Conservation (phyloP, 1,140 invertebrate species). For the Bombus soroeensis region DNA sequence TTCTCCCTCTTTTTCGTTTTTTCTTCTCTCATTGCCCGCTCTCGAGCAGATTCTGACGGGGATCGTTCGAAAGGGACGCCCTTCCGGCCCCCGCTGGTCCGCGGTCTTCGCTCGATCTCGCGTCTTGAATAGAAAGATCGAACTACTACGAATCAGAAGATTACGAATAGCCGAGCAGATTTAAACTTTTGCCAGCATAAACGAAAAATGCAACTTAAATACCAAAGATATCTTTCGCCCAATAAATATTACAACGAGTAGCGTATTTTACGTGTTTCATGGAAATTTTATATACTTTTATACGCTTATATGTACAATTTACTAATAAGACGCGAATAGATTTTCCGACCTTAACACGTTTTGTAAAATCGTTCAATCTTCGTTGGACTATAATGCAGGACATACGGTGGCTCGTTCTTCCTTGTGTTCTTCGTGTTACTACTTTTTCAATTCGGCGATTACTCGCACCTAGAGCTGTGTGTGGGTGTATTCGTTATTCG, state of each 20-base stretch:
- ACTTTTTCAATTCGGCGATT: no score
- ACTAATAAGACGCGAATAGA: not conserved
- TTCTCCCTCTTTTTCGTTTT: conserved; percentile 14
- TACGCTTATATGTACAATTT: no score
- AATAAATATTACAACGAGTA: not conserved
- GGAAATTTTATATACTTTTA: no score
- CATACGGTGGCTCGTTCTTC: not conserved
- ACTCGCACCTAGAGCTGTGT: not conserved
- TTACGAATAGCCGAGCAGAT: not conserved
- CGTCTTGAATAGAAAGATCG: conserved; percentile 20
- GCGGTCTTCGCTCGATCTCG: conserved; percentile 21
- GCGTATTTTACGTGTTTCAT: not conserved
- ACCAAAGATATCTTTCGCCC: not conserved
- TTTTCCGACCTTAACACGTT: not conserved
- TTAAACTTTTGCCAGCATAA: not conserved
- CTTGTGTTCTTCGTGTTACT: not conserved
- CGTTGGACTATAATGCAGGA: no score
- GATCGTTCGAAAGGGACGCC: conserved; percentile 8
- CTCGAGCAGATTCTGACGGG: conserved; percentile 27
- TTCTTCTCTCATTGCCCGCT: conserved; percentile 30
- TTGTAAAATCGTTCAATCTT: no score
- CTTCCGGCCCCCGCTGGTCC: conserved; percentile 14
- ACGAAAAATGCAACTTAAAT: not conserved
- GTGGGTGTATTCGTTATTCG: not conserved
- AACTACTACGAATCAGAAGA: not conserved